Conservation (phyloP, 2,888 invertebrate genomes). For the Mystacides longicornis region DNA sequence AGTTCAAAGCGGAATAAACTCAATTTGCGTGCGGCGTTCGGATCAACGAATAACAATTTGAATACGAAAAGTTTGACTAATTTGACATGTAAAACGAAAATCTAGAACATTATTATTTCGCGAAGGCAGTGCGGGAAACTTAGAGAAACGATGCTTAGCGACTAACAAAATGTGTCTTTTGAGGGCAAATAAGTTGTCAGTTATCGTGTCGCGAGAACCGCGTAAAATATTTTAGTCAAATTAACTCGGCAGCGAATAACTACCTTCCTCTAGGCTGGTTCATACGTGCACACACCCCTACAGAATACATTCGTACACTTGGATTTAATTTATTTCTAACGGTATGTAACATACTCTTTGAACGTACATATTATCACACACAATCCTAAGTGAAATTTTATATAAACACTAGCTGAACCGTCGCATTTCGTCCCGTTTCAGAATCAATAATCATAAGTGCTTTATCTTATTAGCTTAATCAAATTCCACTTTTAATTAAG, state of each 20-base stretch:
- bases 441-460: no score
- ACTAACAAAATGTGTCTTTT: not conserved
- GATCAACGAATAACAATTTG: not conserved
- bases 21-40: not conserved
- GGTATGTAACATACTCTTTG: no score
- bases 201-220: not conserved
- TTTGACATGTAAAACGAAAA: not conserved
- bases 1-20: not conserved
- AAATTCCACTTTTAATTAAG: no score
- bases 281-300: no score
- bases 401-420: no score
- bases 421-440: no score
- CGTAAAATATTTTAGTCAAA: not conserved
- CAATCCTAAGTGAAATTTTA: no score
- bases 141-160: not conserved
- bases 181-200: not conserved
- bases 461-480: no score
- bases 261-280: no score
- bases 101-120: not conserved
- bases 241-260: not conserved
- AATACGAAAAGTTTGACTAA: constrained; percentile 2
- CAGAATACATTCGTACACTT: no score
- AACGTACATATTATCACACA: no score
- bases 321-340: no score
- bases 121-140: not conserved